Percentiles rank a stretch among this genome's conserved stretches.
These are phyloP conservation scores for Prosopocoilus inquinatus DNA, from an alignment of 2,888 invertebrate species.

Conservation along the genomic window DNA sequence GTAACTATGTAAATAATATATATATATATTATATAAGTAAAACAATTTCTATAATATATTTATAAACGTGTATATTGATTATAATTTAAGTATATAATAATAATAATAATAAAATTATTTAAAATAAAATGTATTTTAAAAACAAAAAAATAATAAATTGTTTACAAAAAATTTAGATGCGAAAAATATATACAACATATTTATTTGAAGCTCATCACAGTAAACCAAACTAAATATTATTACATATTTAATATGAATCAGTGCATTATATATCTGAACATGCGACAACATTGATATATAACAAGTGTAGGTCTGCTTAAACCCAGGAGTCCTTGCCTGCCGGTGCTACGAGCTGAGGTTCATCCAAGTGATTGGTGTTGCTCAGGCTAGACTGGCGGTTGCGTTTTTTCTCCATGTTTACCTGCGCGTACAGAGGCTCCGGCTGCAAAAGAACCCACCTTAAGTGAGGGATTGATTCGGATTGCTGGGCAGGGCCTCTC, in stretches of 20 bases:
- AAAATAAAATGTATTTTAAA: conserved; percentile 28
- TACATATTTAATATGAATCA: conserved; percentile 49
- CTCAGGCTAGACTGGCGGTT: conserved; percentile 52
- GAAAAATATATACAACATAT: conserved; percentile 47
- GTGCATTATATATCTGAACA: conserved; percentile 45
- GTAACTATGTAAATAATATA: conserved; percentile 22
- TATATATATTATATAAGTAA: conserved; percentile 34
- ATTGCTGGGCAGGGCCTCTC: conserved; percentile 50
- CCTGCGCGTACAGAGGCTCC: conserved; percentile 66
- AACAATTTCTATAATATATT: conserved; percentile 46
- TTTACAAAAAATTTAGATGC: conserved; percentile 43
- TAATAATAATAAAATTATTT: conserved; percentile 44
- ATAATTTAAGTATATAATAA: conserved; percentile 48
- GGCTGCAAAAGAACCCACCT: conserved; percentile 43
- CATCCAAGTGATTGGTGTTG: conserved; percentile 43
- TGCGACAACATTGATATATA: conserved; percentile 50
- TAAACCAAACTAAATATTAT: conserved; percentile 49
- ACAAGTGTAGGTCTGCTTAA: conserved; percentile 37
- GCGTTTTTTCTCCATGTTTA: conserved; percentile 64
- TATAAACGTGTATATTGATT: conserved; percentile 43
- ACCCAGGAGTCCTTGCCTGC: conserved; percentile 52
- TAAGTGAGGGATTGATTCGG: conserved; percentile 14
- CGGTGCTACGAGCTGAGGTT: conserved; percentile 39
- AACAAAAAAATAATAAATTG: conserved; percentile 28
- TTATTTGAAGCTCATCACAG: conserved; percentile 51